These are phyloP conservation scores for Camelus bactrianus DNA, from an alignment of 2,113 vertebrate genomes.

Conservation along the genomic window DNA sequence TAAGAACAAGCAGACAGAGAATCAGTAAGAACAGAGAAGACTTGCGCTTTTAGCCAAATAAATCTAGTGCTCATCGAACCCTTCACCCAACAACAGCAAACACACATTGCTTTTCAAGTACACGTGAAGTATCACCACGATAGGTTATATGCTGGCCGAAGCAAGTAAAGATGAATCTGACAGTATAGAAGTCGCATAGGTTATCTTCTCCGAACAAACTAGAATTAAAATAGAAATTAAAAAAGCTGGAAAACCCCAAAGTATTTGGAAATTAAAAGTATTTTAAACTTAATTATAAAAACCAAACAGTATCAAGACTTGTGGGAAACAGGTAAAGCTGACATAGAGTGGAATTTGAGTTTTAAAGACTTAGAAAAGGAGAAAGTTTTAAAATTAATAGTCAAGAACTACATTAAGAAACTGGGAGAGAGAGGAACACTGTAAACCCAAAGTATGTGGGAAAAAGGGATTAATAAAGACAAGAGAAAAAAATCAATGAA, in stretches of 20 bases:
- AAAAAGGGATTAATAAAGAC: not conserved
- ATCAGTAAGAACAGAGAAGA: not conserved
- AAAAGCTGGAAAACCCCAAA: not conserved
- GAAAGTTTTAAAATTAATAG: not conserved
- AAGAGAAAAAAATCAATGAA: not conserved
- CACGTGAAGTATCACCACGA: too few species aligned
- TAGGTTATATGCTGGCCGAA: not conserved
- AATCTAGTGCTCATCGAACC: not conserved
- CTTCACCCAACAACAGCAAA: accelerated
- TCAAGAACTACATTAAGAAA: not conserved
- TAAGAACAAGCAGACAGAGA: not conserved
- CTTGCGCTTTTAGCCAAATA: not conserved
- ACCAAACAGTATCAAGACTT: not conserved
- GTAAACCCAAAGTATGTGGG: not conserved
- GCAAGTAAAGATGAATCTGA: not conserved
- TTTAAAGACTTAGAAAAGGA: not conserved
- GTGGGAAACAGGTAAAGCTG: not conserved
- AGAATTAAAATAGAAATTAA: not conserved
- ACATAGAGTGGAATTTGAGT: not conserved
- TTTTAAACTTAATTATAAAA: not conserved
- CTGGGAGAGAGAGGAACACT: not conserved
- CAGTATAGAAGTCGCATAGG: not conserved
- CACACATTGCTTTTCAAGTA: not conserved
- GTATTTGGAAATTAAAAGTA: not conserved
- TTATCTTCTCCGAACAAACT: not conserved